Conservation (phyloP, 37 sponge, comb jelly and placozoan genomes). For the Spongilla lacustris region DNA sequence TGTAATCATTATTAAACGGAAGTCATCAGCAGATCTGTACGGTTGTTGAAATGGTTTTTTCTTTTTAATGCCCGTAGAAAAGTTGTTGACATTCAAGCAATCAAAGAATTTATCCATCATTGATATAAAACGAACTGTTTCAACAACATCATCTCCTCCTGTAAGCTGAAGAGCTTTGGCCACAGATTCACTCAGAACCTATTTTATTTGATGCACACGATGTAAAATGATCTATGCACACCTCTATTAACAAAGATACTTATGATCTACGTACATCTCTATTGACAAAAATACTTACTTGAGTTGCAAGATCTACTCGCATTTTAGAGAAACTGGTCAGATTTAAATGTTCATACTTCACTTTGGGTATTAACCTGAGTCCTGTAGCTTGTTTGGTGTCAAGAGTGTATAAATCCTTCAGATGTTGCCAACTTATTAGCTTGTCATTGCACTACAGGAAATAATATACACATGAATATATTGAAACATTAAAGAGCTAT, state of each 20-base stretch:
- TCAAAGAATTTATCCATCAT: slow-evolving; percentile 50
- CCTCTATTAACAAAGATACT: slow-evolving; percentile 5
- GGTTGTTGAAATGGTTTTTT: slow-evolving; percentile 13
- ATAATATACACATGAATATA: too few species aligned
- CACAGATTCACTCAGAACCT: slow-evolving; percentile 43
- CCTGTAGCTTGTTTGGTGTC: background rate
- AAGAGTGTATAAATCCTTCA: slow-evolving; percentile 3
- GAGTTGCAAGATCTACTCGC: slow-evolving; percentile 36
- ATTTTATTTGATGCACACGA: background rate
- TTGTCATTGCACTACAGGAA: slow-evolving; percentile 27
- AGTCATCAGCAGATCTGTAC: too few species aligned
- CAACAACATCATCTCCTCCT: too few species aligned
- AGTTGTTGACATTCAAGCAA: slow-evolving; percentile 44
- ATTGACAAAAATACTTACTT: slow-evolving; percentile 16
- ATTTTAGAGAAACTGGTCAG: slow-evolving; percentile 26
- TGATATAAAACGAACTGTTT: too few species aligned
- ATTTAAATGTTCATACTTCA: background rate
- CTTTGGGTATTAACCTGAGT: too few species aligned
- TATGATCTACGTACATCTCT: slow-evolving; percentile 6
- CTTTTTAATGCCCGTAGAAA: background rate
- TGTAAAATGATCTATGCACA: background rate
- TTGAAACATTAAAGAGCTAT: too few species aligned
- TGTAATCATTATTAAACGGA: too few species aligned
- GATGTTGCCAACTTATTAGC: slow-evolving; percentile 21
- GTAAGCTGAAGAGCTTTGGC: slow-evolving; percentile 31